Conservation (phyloP, 64 coral and sea anemone species). For the Actinia equina region DNA sequence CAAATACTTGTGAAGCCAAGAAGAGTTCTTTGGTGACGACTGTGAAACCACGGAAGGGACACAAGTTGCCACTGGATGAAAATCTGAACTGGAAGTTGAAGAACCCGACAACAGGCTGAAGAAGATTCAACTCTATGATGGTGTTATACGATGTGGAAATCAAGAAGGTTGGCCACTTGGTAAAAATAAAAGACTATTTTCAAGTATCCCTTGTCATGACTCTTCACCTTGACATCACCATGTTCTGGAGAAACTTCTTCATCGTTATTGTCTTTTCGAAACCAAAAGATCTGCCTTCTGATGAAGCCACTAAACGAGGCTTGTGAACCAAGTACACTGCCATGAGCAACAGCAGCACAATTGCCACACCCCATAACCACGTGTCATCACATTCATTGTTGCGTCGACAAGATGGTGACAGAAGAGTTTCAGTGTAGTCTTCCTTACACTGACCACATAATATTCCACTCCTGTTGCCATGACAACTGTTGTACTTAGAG, state of each 20-base stretch:
- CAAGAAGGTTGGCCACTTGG: slow-evolving; percentile 56
- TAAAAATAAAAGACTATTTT: slow-evolving; percentile 86
- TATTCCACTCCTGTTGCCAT: slow-evolving; percentile 36
- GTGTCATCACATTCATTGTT: slow-evolving; percentile 45
- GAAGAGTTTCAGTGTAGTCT: slow-evolving; percentile 50
- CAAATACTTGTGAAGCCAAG: slow-evolving; percentile 44
- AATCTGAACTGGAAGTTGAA: slow-evolving; percentile 67
- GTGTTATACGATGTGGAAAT: slow-evolving; percentile 8
- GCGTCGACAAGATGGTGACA: slow-evolving; percentile 48
- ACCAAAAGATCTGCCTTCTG: slow-evolving; percentile 44
- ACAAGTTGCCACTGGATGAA: slow-evolving; percentile 26
- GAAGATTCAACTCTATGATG: slow-evolving; percentile 24
- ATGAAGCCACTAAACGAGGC: slow-evolving; percentile 24
- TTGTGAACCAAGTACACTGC: slow-evolving; percentile 53
- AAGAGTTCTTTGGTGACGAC: slow-evolving; percentile 66
- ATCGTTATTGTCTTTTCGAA: background rate
- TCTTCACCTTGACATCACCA: slow-evolving; percentile 1
- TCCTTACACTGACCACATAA: slow-evolving; percentile 60
- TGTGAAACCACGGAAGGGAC: slow-evolving; percentile 67
- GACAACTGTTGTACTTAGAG: slow-evolving; percentile 37
- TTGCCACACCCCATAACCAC: slow-evolving; percentile 65
- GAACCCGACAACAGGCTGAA: slow-evolving; percentile 52
- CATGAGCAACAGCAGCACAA: slow-evolving; percentile 31
- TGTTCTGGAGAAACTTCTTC: background rate
- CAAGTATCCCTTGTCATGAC: slow-evolving; percentile 38